Evolutionary conservation across 1,140 invertebrate species (phyloP), one percentile per base, ranked within the genome.

Genomic region (Dinoponera quadriceps): DNA sequence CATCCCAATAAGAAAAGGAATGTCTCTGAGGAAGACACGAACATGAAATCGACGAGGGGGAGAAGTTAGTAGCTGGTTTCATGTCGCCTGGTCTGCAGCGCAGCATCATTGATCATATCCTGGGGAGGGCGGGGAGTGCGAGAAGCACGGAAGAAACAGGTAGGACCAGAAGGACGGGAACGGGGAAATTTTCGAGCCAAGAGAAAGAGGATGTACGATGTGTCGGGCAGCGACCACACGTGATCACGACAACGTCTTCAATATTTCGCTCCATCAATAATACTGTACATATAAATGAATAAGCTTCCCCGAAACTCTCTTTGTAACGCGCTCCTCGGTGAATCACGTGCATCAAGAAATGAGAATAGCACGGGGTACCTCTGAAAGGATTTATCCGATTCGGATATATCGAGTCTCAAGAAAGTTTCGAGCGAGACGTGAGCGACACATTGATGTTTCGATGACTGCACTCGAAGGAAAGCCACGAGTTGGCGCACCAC

Each of bases 381-480:
- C 38, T 44, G 38, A 44, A 11, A 44, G 38, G 38, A 44, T 44
- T 44, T 44, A 9, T 44, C 38, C 38, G 38, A 44, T 44, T 44
- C 3, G 7, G 38, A 44, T 11, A 11, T 44, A 9, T 44, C 38
- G 38, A 44, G 11, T 44, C 62, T 44, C 44, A 85, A 83, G 80
- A 85, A 85, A 85, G 83, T 88, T 85, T 85, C 54, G 49, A 20
- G 13, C 48, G 65, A 87, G 82, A 82, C 80, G 74, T 62, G 88
- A 85, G 71, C 4, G 74, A 63, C 74, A 18, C 71, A 57, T 85
- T 68, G 87, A 87, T 66, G 57, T 25, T 54, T 20, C 60, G 83
- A 85, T 69, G 85, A 90, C 87, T 85, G 85, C 89, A 65, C 90
- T n/a, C 88, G 86, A 87, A 72, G 83, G 88, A 89, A 89, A 87